phyloP scores from a whole-genome alignment of 2,888 invertebrate species.

The Athetis lepigone region DNA sequence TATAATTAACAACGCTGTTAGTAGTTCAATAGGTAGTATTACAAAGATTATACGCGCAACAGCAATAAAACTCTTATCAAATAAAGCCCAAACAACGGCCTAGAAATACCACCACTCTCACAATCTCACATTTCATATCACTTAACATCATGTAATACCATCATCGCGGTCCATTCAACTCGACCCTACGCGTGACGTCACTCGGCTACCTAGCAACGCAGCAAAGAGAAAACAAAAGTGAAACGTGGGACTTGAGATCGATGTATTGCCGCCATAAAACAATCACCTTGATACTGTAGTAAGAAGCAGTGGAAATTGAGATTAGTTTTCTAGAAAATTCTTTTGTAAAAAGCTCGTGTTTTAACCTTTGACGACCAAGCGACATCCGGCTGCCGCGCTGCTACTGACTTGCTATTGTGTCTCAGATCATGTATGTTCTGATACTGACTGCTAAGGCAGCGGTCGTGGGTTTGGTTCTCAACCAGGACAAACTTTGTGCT shows the following conservation, averaged over 20 bases:
- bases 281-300: slow-evolving; percentile 51
- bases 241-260: slow-evolving; percentile 72
- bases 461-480: too few species aligned
- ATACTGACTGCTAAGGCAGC: too few species aligned
- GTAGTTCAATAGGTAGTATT: too few species aligned
- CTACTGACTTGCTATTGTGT: too few species aligned
- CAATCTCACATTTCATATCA: neutral
- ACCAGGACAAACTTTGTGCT: too few species aligned
- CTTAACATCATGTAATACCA: slow-evolving; percentile 16
- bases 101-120: slow-evolving; percentile 9
- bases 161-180: slow-evolving; percentile 35
- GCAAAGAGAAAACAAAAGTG: slow-evolving; percentile 80
- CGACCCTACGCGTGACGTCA: slow-evolving; percentile 64
- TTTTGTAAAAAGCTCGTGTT: neutral
- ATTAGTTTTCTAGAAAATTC: slow-evolving; percentile 11
- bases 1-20: too few species aligned
- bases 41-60: too few species aligned
- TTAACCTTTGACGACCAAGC: too few species aligned
- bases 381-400: too few species aligned
- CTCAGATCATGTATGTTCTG: too few species aligned
- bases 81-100: neutral
- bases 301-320: slow-evolving; percentile 8
- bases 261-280: slow-evolving; percentile 60
- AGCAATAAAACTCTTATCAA: too few species aligned
- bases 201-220: slow-evolving; percentile 55